Evolutionary conservation across 2,113 vertebrate genomes (phyloP).

Genomic region (Petrocephalus microphthalmus): DNA sequence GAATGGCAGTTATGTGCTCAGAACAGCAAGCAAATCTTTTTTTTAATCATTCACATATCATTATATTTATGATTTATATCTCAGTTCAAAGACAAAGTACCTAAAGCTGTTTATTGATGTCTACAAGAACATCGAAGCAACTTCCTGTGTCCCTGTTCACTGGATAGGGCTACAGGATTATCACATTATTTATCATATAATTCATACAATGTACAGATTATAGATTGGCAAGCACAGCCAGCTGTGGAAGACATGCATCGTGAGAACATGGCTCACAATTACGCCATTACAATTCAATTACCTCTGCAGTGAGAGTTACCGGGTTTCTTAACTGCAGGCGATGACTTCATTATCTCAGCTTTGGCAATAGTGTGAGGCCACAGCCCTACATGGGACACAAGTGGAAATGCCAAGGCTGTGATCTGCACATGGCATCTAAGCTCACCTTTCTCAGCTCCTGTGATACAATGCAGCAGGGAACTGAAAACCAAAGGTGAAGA

Average conservation of each 20-base stretch:
- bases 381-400: not conserved
- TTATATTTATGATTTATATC: not conserved
- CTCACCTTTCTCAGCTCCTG: not conserved
- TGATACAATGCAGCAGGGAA: not conserved
- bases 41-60: not conserved
- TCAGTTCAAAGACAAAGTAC: not conserved
- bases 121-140: not conserved
- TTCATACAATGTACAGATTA: not conserved
- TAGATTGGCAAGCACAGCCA: not conserved
- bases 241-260: not conserved
- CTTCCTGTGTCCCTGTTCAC: not conserved
- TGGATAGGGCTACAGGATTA: not conserved
- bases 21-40: not conserved
- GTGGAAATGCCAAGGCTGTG: not conserved
- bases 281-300: not conserved
- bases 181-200: not conserved
- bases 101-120: not conserved
- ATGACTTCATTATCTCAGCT: not conserved
- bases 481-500: not conserved
- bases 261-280: not conserved
- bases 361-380: not conserved
- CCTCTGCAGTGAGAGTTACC: not conserved
- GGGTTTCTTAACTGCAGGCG: not conserved
- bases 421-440: not conserved
- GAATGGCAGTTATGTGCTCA: not conserved